Evolutionary conservation across 35 echinoderm and acorn worm genomes (phyloP), one percentile per base, ranked within the genome.

Genomic region (Apostichopus californicus): DNA sequence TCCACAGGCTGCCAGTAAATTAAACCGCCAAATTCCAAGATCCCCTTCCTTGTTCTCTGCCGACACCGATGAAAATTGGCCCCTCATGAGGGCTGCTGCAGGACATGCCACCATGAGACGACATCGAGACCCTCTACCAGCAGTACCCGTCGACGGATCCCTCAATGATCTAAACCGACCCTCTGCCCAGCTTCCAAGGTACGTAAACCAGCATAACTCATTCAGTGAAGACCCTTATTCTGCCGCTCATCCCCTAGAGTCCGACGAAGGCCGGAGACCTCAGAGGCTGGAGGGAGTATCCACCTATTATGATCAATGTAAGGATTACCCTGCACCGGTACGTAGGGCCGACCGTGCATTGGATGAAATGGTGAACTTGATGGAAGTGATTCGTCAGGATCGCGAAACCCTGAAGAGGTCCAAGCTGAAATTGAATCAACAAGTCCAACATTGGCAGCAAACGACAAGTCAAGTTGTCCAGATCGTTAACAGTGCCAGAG

Each of bases 101-200:
- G 6, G 71, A 7, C 71, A 75, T 3, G 71, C 71, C 15, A 75
- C 71, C 20, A 20, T 14, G 71, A 75, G 71, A 75, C 71, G 71
- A n/a, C 14, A 18, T 7, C 14, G 6, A 8, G 71, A 75, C n/a
- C 71, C 71, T 20, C 20, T 75, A 22, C 71, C 71, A 75, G 17
- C 71, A 75, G n/a, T 18, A 75, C 71, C 71, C 7, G 5, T 7
- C 17, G 7, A 18, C 17, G n/a, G 17, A 7, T 18, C 6, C 17
- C 71, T n/a, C 17, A 75, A 75, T 22, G 71, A 75, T 75, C 71
- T 75, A 2, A 75, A 75, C 71, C 71, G 71, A 75, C 71, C 71
- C 4, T 22, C 71, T 7, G 15, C 7, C 6, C 6, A 75, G 14
- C n/a, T 18, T 14, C 71, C 71, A n/a, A 18, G 15, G 14, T 75